Conservation (phyloP, 1,140 invertebrate species). For the Brachionus rubens region DNA sequence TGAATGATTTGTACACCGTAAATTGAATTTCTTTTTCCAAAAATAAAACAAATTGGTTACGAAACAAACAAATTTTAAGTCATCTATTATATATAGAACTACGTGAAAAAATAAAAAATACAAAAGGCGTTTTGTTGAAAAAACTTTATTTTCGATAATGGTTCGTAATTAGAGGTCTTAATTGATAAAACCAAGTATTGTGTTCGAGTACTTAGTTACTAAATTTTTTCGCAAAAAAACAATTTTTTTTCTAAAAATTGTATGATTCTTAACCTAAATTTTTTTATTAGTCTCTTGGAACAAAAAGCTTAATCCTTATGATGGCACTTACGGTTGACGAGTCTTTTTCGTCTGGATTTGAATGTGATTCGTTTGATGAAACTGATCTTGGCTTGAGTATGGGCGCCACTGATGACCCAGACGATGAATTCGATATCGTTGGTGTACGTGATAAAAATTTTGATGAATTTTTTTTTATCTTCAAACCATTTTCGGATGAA, state of each 20-base stretch:
- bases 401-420: background rate
- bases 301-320: background rate
- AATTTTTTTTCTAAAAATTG: no score
- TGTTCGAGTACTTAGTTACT: constrained; percentile 31
- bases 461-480: background rate
- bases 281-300: background rate
- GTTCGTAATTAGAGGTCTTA: no score
- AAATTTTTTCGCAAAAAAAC: no score
- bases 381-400: constrained; percentile 6
- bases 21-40: no score
- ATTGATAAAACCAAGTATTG: no score
- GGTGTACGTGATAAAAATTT: background rate
- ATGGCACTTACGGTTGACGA: constrained; percentile 19
- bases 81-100: no score
- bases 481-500: background rate
- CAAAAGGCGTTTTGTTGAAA: no score
- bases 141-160: no score
- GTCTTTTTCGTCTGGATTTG: background rate
- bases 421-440: background rate
- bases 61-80: no score
- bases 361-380: constrained; percentile 7
- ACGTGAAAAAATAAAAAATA: no score
- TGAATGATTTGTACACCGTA: no score
- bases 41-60: no score
- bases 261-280: constrained; percentile 33